Evolutionary conservation across 2,888 invertebrate species (phyloP), one percentile per base, ranked within the genome.

Genomic region (Prosapia bicincta): DNA sequence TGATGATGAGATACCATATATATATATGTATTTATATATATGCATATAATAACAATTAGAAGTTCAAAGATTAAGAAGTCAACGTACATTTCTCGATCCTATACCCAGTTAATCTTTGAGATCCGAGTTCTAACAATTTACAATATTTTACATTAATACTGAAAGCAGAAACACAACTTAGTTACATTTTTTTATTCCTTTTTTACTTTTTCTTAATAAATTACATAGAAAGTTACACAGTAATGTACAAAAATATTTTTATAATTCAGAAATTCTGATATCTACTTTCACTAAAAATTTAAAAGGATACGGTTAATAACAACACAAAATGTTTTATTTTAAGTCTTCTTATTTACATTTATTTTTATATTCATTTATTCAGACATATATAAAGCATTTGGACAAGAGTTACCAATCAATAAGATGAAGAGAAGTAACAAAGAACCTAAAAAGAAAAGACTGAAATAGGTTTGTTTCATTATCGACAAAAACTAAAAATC

Each of bases 1-100:
- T 54, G 54, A 54, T 54, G 54, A 54, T 54, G 54, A 54, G 54
- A 54, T 54, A 54, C 54, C 54, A 54, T 54, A 54, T 54, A 54
- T 54, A 54, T 54, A 54, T 54, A 20, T 54, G 20, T 54, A 54
- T 38, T 38, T 38, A 38, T 38, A 38, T 38, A 38, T 54, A 54
- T 54, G 20, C 2, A 20, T 20, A 54, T 54, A 54, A 54, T 54
- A 54, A 54, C 54, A 54, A 54, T 54, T 54, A 54, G 54, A 54
- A 54, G 54, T 54, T 20, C 54, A 54, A 54, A 54, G 54, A 54
- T 54, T 54, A 54, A 54, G 54, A 54, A 54, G n/a, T 54, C 54
- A 54, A 54, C 54, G 54, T 54, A 54, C 54, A 54, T 54, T 54
- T 54, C 54, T 54, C 54, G 54, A 54, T 54, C 54, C 54, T 54